These are phyloP conservation scores for Nasonia vitripennis DNA, from an alignment of 1,140 invertebrate genomes.

Conservation along the genomic window DNA sequence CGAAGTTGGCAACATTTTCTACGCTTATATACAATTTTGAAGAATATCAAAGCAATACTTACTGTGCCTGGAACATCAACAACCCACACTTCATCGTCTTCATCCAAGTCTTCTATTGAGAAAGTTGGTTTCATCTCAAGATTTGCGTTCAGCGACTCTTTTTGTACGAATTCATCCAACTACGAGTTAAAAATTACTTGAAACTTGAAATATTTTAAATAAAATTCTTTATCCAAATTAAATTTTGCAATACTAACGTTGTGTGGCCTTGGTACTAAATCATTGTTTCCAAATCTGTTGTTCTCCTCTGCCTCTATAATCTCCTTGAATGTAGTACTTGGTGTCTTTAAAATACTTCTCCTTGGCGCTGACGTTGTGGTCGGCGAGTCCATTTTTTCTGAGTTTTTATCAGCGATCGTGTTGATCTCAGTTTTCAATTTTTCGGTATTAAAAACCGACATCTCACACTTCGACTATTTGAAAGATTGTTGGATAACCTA, in stretches of 20 bases:
- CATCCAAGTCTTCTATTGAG: slow-evolving; percentile 55
- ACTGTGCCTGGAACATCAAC: slow-evolving; percentile 65
- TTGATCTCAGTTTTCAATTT: slow-evolving; percentile 43
- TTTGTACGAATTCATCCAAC: slow-evolving; percentile 58
- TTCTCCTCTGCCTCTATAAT: neutral
- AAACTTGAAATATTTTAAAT: neutral
- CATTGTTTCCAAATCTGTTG: neutral
- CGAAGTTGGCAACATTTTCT: neutral
- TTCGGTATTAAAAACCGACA: slow-evolving; percentile 40
- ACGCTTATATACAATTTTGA: neutral
- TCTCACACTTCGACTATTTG: neutral
- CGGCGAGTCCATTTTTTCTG: slow-evolving; percentile 3
- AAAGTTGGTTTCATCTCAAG: slow-evolving; percentile 54
- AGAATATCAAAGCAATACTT: slow-evolving; percentile 36
- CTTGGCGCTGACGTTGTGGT: neutral
- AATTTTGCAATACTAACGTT: slow-evolving; percentile 52
- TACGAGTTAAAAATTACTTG: slow-evolving; percentile 39
- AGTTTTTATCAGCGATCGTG: slow-evolving; percentile 5
- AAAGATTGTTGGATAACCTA: slow-evolving; percentile 15
- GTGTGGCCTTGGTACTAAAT: slow-evolving; percentile 51
- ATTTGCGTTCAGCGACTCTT: slow-evolving; percentile 53
- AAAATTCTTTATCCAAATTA: neutral
- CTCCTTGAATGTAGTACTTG: neutral
- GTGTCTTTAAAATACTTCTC: slow-evolving; percentile 30
- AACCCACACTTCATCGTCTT: slow-evolving; percentile 65